Percentiles rank a stretch among this genome's conserved stretches.
Conservation (phyloP, 2,797 vertebrate species). For the Anguilla pacifica region DNA sequence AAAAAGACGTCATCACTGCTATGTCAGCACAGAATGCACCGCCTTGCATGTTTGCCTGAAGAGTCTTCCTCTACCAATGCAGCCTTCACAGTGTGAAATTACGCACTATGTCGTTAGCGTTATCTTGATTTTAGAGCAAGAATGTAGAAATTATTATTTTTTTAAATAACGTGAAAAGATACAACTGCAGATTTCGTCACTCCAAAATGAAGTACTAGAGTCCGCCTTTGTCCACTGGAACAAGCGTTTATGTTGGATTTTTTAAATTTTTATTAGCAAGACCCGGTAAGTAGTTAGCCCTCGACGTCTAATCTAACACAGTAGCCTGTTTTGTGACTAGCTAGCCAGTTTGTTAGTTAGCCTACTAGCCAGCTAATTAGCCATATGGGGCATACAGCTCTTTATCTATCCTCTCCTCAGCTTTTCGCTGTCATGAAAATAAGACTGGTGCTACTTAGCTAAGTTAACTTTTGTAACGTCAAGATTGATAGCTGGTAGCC, state of each 20-base stretch:
- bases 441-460: too few species aligned
- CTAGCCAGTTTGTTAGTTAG: too few species aligned
- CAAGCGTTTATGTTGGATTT: not conserved
- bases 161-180: not conserved
- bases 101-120: not conserved
- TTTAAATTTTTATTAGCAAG: not conserved
- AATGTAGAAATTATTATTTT: not conserved
- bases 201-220: not conserved
- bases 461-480: too few species aligned
- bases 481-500: too few species aligned
- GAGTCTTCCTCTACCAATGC: not conserved
- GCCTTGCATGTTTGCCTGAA: not conserved
- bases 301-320: not conserved
- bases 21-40: not conserved
- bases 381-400: too few species aligned
- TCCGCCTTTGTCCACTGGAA: not conserved
- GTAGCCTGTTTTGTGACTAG: too few species aligned
- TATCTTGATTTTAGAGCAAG: not conserved
- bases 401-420: too few species aligned
- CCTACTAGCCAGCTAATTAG: too few species aligned
- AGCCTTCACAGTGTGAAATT: not conserved
- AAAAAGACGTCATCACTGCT: too few species aligned
- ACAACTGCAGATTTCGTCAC: not conserved
- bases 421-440: too few species aligned
- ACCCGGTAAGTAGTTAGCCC: not conserved